phyloP scores from a whole-genome alignment of 2,888 invertebrate genomes.

The Caenorhabditis sp. region DNA sequence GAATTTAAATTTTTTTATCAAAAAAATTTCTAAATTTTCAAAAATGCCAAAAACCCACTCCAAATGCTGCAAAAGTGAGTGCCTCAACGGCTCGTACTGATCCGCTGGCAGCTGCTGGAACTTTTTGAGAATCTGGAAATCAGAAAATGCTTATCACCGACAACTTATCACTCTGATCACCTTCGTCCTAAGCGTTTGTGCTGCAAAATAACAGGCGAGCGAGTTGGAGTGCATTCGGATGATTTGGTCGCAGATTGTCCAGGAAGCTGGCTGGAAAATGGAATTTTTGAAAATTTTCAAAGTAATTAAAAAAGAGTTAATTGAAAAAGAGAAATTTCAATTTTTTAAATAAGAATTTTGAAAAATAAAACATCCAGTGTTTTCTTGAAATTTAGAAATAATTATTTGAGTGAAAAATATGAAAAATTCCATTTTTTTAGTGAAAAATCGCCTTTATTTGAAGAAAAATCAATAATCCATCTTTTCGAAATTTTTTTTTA shows the following conservation, averaged over 20 bases:
- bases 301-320: no score
- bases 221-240: conserved; percentile 89
- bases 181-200: conserved; percentile 92
- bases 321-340: no score
- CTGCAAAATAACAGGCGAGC: conserved; percentile 90
- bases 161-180: neutral
- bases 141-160: neutral
- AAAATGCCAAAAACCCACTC: conserved; percentile 65
- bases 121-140: conserved; percentile 69
- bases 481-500: neutral
- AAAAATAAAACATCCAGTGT: no score
- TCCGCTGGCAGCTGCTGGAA: conserved; percentile 68
- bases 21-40: no score
- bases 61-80: conserved; percentile 93
- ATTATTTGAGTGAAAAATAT: no score
- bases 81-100: conserved; percentile 89
- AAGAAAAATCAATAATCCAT: no score
- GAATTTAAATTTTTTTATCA: no score
- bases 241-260: conserved; percentile 96
- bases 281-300: no score
- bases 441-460: no score
- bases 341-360: no score
- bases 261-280: conserved; percentile 85
- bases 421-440: no score
- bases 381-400: no score